Evolutionary conservation across 92 coral and sea anemone species (phyloP).

Genomic region (Anthopleura xanthogrammica): DNA sequence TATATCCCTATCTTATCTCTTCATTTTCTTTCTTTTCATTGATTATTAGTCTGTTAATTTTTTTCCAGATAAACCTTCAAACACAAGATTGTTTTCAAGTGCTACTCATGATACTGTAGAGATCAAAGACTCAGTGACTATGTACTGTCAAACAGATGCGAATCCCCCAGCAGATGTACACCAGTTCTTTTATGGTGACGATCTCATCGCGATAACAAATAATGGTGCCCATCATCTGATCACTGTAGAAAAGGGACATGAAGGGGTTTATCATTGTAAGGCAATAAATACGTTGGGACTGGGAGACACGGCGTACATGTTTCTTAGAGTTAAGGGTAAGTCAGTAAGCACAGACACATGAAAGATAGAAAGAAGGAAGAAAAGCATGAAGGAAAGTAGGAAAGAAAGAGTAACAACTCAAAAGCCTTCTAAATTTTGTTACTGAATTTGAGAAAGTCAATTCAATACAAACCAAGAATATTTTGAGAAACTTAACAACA

Average conservation of each 20-base stretch:
- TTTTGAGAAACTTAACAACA: too few species aligned
- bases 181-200: constrained; percentile 24
- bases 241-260: background rate
- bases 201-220: constrained; percentile 1
- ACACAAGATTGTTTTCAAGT: constrained; percentile 6
- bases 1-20: too few species aligned
- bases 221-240: constrained; percentile 23
- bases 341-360: too few species aligned
- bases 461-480: too few species aligned
- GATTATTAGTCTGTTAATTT: background rate
- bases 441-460: too few species aligned
- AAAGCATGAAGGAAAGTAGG: too few species aligned
- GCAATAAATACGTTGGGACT: background rate
- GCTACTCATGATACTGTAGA: constrained; percentile 4
- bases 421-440: too few species aligned
- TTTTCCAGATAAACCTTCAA: constrained; percentile 34
- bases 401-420: too few species aligned
- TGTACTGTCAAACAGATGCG: constrained; percentile 35
- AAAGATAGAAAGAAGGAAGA: too few species aligned
- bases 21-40: too few species aligned
- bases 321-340: background rate
- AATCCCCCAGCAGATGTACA: constrained; percentile 25
- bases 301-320: background rate
- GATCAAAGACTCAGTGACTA: constrained; percentile 12
- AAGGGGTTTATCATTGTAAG: background rate